These are phyloP conservation scores for Microctenopoma lineatum DNA, from an alignment of 2,797 vertebrate species.

Conservation along the genomic window DNA sequence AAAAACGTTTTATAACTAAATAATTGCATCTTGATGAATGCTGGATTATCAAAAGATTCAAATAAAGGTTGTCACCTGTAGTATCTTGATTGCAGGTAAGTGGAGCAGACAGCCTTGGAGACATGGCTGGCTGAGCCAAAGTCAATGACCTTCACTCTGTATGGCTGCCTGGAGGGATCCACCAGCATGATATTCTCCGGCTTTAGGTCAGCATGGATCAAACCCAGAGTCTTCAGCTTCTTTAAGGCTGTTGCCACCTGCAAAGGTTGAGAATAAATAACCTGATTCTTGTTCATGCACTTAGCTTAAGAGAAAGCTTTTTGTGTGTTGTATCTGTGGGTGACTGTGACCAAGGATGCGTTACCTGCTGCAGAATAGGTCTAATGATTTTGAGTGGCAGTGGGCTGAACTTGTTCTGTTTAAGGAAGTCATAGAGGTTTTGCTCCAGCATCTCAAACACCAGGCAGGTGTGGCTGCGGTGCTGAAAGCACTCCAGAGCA, in stretches of 20 bases:
- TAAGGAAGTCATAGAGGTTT: conserved; percentile 97
- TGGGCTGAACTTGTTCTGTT: conserved; percentile 99
- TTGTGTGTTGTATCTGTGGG: not conserved
- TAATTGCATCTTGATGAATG: not conserved
- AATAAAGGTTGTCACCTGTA: conserved; percentile 88
- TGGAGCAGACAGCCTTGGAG: conserved; percentile 99
- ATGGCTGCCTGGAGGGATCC: conserved; percentile 94
- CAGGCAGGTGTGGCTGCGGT: conserved; percentile 94
- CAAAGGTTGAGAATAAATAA: not conserved
- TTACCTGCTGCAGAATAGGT: conserved; percentile 92
- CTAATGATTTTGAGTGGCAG: conserved; percentile 96
- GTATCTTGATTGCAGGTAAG: conserved; percentile 97
- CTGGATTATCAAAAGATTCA: not conserved
- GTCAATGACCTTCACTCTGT: conserved; percentile 98
- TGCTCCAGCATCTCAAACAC: conserved; percentile 99
- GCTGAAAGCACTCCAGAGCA: conserved; percentile 97
- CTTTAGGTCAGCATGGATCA: conserved; percentile 98
- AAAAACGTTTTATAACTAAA: not conserved
- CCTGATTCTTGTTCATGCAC: too few species aligned
- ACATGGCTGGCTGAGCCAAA: conserved; percentile 98
- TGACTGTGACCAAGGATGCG: not conserved
- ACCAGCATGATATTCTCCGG: conserved; percentile 99
- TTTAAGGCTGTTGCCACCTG: conserved; percentile 94
- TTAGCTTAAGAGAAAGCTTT: not conserved
- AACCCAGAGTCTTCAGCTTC: conserved; percentile 96